phyloP scores from a whole-genome alignment of 2,888 invertebrate species.

The Nasonia oneida region DNA sequence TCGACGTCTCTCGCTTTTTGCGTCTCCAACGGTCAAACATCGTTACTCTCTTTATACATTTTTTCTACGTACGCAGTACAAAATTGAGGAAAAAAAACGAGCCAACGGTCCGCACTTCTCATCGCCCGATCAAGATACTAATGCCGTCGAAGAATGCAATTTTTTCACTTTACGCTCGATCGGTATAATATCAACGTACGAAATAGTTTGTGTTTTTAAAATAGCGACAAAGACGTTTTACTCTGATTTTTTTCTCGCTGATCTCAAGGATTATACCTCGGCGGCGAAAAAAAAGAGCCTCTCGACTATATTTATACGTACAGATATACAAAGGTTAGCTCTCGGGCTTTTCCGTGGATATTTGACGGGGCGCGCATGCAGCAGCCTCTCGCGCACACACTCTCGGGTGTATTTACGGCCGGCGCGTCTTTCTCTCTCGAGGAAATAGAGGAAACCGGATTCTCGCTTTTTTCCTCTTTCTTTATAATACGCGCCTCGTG shows the following conservation, averaged over 20 bases:
- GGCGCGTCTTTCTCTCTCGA: constrained; percentile 19
- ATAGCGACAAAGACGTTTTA: neutral
- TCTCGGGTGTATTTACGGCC: constrained; percentile 48
- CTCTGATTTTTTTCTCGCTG: neutral
- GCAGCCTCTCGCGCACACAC: neutral
- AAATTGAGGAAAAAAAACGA: constrained; percentile 19
- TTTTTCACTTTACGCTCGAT: constrained; percentile 10
- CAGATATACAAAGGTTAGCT: neutral
- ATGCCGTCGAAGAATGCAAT: constrained; percentile 9
- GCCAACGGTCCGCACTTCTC: constrained; percentile 27
- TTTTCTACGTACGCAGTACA: neutral
- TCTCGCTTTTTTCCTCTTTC: neutral
- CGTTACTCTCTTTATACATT: neutral
- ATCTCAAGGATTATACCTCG: constrained; percentile 15
- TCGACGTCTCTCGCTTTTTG: constrained; percentile 17
- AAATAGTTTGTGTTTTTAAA: neutral
- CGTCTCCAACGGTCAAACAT: constrained; percentile 56
- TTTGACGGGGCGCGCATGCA: neutral
- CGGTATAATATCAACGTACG: neutral
- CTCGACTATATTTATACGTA: constrained; percentile 1
- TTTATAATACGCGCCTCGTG: neutral
- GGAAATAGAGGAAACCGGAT: neutral
- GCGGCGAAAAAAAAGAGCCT: neutral
- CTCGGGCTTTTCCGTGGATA: neutral
- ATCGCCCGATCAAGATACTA: constrained; percentile 44